These are phyloP conservation scores for Merops nubicus DNA, from an alignment of 2,113 vertebrate species.

Conservation along the genomic window DNA sequence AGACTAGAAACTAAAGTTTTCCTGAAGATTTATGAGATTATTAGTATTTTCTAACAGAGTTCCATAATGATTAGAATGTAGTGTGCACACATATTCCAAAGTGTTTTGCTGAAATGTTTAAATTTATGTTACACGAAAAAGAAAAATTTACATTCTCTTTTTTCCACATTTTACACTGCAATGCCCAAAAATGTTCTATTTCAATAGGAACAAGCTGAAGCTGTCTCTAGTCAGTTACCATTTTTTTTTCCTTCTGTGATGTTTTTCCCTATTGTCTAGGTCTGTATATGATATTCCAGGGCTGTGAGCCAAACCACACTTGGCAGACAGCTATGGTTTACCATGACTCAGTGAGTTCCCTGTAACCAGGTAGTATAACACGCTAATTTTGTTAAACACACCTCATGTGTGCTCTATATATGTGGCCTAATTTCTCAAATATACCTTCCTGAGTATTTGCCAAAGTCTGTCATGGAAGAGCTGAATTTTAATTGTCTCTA, in stretches of 20 bases:
- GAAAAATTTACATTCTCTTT: background rate
- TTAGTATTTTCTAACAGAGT: background rate
- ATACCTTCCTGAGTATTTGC: background rate
- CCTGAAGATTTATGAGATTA: background rate
- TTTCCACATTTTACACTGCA: background rate
- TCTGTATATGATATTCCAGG: slow-evolving; percentile 4
- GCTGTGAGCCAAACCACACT: background rate
- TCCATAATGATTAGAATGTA: background rate
- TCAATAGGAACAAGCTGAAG: background rate
- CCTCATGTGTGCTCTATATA: background rate
- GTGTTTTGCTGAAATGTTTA: background rate
- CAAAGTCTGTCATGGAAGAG: background rate
- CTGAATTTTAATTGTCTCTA: slow-evolving; percentile 17
- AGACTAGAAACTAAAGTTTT: background rate
- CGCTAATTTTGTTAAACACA: background rate
- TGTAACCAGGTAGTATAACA: background rate
- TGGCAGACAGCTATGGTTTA: slow-evolving; percentile 1
- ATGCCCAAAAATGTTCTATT: background rate
- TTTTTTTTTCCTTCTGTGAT: background rate
- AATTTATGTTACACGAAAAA: background rate
- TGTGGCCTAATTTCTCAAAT: background rate
- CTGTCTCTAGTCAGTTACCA: background rate
- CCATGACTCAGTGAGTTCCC: background rate
- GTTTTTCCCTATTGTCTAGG: background rate
- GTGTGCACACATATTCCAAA: background rate